Evolutionary conservation across 2,797 vertebrate genomes (phyloP), one percentile per base, ranked within the genome.

Genomic region (Tachyglossus aculeatus): DNA sequence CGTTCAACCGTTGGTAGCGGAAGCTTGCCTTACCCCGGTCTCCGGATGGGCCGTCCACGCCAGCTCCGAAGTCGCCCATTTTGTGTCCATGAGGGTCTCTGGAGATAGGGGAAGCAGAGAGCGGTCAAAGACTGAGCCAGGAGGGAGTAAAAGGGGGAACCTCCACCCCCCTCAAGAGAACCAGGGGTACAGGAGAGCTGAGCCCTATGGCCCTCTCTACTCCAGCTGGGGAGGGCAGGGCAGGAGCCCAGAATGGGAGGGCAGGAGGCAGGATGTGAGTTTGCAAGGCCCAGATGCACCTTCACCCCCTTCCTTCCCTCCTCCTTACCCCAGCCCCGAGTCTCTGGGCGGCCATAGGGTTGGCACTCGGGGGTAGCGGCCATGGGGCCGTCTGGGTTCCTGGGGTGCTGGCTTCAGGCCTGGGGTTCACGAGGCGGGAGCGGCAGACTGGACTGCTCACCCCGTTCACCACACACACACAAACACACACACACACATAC

Each of bases 1-100:
- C 7, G 29, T 7, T 48, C 39, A 31, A 52, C 1, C 4, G 25
- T 11, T 0, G 51, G 44, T 22, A 8, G 32, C 9, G 10, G 41
- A 48, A 44, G 56, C 36, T 34, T 52, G 67, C 92, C 96, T 96
- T 92, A 98, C 97, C 92, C 97, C 98, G 1, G 95, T 96, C 83
- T 98, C 98, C 2, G 98, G 98, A 90, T 98, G 96, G 75, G 96
- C 90, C 33, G 96, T 98, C 97, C 98, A 99, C 0, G 96, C 96
- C 88, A 99, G 88, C 87, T 99, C 98, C 43, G 98, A 98, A 0
- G 97, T 98, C 84, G 97, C 97, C 97, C 95, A 98, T 85, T 96
- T 98, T 1, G 96, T 98, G 93, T 99, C 97, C 96, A 98, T 98
- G 88, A 99, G 91, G 21, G 97, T 98, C 90, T 98, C 98, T 99